Base-by-base conservation (phyloP, 2,113 vertebrate species). In the Hippopotamus amphibius region DNA sequence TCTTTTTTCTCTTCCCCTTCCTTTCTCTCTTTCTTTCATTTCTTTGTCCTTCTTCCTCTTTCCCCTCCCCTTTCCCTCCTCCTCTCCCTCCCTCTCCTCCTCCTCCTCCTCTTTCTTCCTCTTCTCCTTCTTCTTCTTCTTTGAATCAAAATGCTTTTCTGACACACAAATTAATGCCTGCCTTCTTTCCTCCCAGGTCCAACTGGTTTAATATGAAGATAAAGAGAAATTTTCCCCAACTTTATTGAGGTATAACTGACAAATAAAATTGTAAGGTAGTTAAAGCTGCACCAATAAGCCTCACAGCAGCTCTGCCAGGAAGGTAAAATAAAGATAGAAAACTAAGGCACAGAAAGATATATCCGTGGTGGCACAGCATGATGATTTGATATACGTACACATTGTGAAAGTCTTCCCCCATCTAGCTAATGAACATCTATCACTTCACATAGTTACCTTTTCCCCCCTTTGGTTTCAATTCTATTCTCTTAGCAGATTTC, bases 81-180 rank as follows among this genome's bases (percentile, higher is more conserved):
- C 4, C 53, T 16, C 0, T 16, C 17, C 6, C 53, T 55, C 0
- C 5, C 17, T 1, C 53, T 55, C 0, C 53, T 17, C 0, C 53
- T 55, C 2, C 53, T 55, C 0, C 16, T 55, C 37, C 37, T 13
- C 3, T 14, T 33, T 26, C 41, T 6, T 46, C 16, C 16, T 24
- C 53, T 22, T 1, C 33, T 37, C 9, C 50, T 59, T 2, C 46
- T 16, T 2, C 19, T 28, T n/a, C 37, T 12, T 13, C 63, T 84
- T 46, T 63, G 13, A 95, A 69, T 93, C 12, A 43, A 15, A 22
- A 48, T 43, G 7, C 2, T 96, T 90, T 87, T 71, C 33, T 80
- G 26, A 94, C 12, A 59, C 3, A 53, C 7, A 94, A 26, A 65
- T 15, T 4, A 68, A 76, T 13, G 50, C 7, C 50, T 30, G 37